Base-by-base conservation (phyloP, 2,888 invertebrate species). In the Pristionchus maxplancki region DNA sequence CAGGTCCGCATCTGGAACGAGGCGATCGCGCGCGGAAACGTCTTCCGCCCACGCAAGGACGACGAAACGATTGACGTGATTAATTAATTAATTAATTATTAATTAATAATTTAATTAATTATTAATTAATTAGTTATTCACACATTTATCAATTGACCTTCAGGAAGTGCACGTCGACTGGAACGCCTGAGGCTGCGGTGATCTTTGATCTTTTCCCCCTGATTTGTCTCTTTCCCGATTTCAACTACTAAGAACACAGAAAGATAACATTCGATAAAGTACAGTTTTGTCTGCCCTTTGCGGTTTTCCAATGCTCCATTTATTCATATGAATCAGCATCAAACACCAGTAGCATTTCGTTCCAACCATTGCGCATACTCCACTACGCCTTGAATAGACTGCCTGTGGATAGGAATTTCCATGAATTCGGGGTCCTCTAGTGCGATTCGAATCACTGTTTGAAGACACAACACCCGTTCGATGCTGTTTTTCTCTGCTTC, bases 401-500 rank as follows among this genome's bases (percentile, higher is more conserved):
- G 6, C 8, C 48, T 6, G 6, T 13, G 48, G 13, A 48, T n/a
- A n/a, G n/a, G n/a, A 28, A n/a, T 28, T 8, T 64, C 64, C 64
- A 28, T n/a, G n/a, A n/a, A n/a, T n/a, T n/a, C n/a, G n/a, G 28
- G n/a, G n/a, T 64, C n/a, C 15, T 64, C 64, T 17, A 24, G 6
- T 8, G 24, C 28, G n/a, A 64, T 24, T 28, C 64, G 64, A 6
- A 64, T 6, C 64, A 64, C 6, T 6, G 24, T 64, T 64, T 64
- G 28, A 64, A 17, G 9, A 64, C 28, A n/a, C 9, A n/a, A 64
- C 15, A 6, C 24, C n/a, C 28, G 28, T 64, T 64, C 64, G 64
- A n/a, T 64, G 64, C 28, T 64, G 15, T 64, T 17, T 17, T 48
- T 89, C 89, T 6, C 48, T 48, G 90, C 34, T 87, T 89, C 13